Evolutionary conservation across 1,140 invertebrate species (phyloP), one percentile per base, ranked within the genome.

Genomic region (Trichoplusia ni): DNA sequence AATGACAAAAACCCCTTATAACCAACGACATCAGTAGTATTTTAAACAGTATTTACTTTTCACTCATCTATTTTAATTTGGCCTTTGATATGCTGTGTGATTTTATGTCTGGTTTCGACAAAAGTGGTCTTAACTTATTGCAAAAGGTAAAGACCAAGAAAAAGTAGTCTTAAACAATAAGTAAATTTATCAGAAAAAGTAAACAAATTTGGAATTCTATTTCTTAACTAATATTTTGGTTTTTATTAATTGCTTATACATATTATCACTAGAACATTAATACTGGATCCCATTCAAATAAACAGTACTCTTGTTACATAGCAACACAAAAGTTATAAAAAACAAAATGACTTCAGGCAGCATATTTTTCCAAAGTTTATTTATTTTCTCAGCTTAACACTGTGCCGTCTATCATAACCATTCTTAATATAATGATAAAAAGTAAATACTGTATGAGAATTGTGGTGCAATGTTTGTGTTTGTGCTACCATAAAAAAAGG

Each of bases 401-500:
- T 58, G 64, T 80, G 73, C 42, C 46, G 71, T 77, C 59, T 49
- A n/a, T 71, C 35, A 65, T 35, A 72, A 53, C 42, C 25, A n/a
- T 37, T 42, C 54, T 23, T 29, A 14, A 46, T 21, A 62, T 47
- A 18, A 14, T 37, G 59, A 46, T 49, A 33, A 86, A 89, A 89
- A 88, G 88, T 90, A 89, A 89, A 90, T 90, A 89, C 88, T 90
- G 88, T 89, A 73, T 88, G 86, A 89, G 86, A 60, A 84, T 73
- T 84, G 81, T 82, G 85, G 85, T 89, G 85, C 79, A 82, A 88
- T 87, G 85, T 89, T 88, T 91, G 84, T 91, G 88, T 91, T 91
- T 91, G 89, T 91, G 91, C 90, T 90, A 90, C 86, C 92, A 92
- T 93, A 93, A 94, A 93, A 75, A 85, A 95, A 95, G 94, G 95